Evolutionary conservation across 1,140 invertebrate species (phyloP), one percentile per base, ranked within the genome.

Genomic region (Cyclina sinensis): DNA sequence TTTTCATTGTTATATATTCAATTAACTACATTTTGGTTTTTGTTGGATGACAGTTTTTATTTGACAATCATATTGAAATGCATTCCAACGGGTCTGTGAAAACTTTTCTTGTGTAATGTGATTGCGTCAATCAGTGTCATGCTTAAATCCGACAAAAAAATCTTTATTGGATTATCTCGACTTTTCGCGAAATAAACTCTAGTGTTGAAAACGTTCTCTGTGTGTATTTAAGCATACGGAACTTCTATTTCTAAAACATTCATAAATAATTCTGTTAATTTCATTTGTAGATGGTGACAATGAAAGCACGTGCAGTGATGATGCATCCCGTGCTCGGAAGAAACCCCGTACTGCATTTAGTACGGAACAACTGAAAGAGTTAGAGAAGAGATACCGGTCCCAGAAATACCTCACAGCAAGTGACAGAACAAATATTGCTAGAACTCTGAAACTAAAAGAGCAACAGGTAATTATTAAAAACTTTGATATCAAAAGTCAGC

Each of bases 291-390:
- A 92, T 88, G 83, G 16, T 18, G 93, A 91, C 79, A 79, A 82
- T 32, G 89, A 88, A 14, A 68, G 73, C 51, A 80, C 37, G 79
- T 73, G 78, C 24, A 65, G 57, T 27, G 88, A 85, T 24, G 86
- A 83, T 30, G 24, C 65, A n/a, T 57, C 59, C 12, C 76, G 81
- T 21, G 99, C 99, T 97, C 99, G 99, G 94, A 97, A 98, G 95
- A 99, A 99, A 96, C 99, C 98, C 18, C 96, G 99, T 92, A 99
- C 99, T 16, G 98, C 99, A 0, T 99, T 99, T 96, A 99, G 98
- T 48, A 99, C 99, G 95, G 98, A 99, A 94, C 99, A 99, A 96
- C 99, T 99, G 81, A 99, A 99, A 95, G 98, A 99, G 95, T 96
- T 99, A 93, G 99, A 99, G 95, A 99, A 99, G 94, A 96, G 98